Evolutionary conservation across 1,140 invertebrate species (phyloP).

Genomic region (Drosophila grimshawi): DNA sequence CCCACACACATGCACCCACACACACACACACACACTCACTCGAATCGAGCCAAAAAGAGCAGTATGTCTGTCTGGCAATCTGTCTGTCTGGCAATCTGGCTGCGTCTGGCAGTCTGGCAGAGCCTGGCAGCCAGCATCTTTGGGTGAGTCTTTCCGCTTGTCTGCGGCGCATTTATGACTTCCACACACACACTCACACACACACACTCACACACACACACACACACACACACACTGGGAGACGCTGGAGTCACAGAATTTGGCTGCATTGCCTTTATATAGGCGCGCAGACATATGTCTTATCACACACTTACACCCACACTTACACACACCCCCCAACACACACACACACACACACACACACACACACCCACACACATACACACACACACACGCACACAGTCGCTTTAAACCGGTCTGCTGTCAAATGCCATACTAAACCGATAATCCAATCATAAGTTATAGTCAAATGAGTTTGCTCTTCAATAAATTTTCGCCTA

Average conservation of each 20-base stretch:
- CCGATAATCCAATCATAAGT: slow-evolving; percentile 82
- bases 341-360: slow-evolving; percentile 50
- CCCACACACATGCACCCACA: background rate
- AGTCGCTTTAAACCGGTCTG: slow-evolving; percentile 36
- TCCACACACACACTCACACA: slow-evolving; percentile 43
- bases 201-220: background rate
- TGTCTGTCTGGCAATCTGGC: slow-evolving; percentile 11
- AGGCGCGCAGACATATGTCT: slow-evolving; percentile 76
- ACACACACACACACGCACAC: slow-evolving; percentile 37
- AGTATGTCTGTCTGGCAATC: background rate
- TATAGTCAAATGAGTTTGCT: slow-evolving; percentile 82
- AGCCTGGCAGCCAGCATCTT: slow-evolving; percentile 73
- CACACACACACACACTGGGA: background rate
- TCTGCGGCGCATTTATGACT: slow-evolving; percentile 79
- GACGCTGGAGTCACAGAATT: slow-evolving; percentile 8
- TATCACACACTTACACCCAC: slow-evolving; percentile 61
- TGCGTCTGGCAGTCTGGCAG: slow-evolving; percentile 21
- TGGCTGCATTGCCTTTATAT: slow-evolving; percentile 67
- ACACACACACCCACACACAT: slow-evolving; percentile 48
- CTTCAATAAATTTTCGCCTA: slow-evolving; percentile 76
- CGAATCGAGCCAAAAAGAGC: slow-evolving; percentile 35
- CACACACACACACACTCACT: background rate
- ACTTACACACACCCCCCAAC: slow-evolving; percentile 22
- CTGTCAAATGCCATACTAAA: slow-evolving; percentile 81
- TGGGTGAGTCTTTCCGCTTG: slow-evolving; percentile 68